Conservation (phyloP, 1,140 invertebrate species). For the Apis mellifera region DNA sequence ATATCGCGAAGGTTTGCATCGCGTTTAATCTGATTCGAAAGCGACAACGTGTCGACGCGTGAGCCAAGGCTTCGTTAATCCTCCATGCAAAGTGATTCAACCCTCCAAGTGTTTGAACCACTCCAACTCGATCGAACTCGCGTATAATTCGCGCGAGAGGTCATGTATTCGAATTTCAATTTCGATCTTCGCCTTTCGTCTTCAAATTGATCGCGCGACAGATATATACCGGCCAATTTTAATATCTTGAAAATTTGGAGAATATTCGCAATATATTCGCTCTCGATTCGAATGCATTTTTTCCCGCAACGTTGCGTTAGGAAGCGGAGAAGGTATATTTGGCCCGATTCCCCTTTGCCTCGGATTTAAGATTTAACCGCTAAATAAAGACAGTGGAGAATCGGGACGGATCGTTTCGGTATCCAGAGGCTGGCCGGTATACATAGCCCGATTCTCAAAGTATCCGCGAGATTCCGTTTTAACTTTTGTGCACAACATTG, state of each 20-base stretch:
- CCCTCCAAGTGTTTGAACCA: background rate
- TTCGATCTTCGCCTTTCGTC: too few relatives aligned
- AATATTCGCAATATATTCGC: background rate
- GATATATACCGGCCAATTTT: too few relatives aligned
- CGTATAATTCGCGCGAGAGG: too few relatives aligned
- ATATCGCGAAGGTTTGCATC: conserved; percentile 17
- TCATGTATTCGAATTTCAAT: too few relatives aligned
- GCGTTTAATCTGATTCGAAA: background rate
- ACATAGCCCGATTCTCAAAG: conserved; percentile 5
- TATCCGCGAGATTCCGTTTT: conserved; percentile 37
- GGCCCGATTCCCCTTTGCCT: background rate
- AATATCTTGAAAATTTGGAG: too few relatives aligned
- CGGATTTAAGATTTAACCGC: background rate
- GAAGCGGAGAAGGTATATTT: background rate
- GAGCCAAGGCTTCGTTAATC: background rate
- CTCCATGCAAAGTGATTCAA: background rate
- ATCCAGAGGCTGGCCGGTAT: conserved; percentile 4
- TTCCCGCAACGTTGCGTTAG: background rate
- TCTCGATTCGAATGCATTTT: background rate
- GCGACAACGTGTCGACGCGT: background rate
- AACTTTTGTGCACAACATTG: conserved; percentile 18
- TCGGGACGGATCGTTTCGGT: background rate
- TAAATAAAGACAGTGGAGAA: conserved; percentile 29
- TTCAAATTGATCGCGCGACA: too few relatives aligned
- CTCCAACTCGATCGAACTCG: too few relatives aligned